Percentiles rank a stretch among this genome's conserved stretches.
These are phyloP conservation scores for Osmerus mordax DNA, from an alignment of 2,113 vertebrate genomes.

Conservation along the genomic window DNA sequence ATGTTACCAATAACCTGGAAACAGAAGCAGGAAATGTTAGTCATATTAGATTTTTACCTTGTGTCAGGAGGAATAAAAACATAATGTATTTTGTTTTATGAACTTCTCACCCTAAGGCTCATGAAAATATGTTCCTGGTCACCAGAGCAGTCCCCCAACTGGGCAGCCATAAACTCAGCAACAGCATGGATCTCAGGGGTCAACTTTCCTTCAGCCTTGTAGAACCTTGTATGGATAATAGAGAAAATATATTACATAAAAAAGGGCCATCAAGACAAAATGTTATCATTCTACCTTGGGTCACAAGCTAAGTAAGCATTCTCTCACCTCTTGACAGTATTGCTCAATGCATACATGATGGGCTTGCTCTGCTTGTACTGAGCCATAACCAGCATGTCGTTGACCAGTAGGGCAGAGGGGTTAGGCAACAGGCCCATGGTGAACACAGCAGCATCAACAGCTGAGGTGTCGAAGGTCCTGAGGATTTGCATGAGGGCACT, in stretches of 20 bases:
- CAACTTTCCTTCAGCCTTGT: slow-evolving; percentile 56
- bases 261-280: background rate
- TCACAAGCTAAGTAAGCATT: background rate
- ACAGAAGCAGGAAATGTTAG: background rate
- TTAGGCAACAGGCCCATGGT: slow-evolving; percentile 81
- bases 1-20: slow-evolving; percentile 89
- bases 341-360: slow-evolving; percentile 86
- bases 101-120: slow-evolving; percentile 76
- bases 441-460: slow-evolving; percentile 78
- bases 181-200: slow-evolving; percentile 78
- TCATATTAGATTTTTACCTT: too few species aligned
- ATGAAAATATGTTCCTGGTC: slow-evolving; percentile 80
- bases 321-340: slow-evolving; percentile 82
- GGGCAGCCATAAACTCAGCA: slow-evolving; percentile 75
- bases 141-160: slow-evolving; percentile 81
- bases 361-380: slow-evolving; percentile 80
- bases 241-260: background rate
- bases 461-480: slow-evolving; percentile 64
- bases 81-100: background rate
- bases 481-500: slow-evolving; percentile 81
- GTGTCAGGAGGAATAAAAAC: too few species aligned
- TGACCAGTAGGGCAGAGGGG: slow-evolving; percentile 76
- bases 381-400: slow-evolving; percentile 81
- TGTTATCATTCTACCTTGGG: background rate
- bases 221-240: slow-evolving; percentile 69